Evolutionary conservation across 2,888 invertebrate species (phyloP), one percentile per base, ranked within the genome.

Genomic region (Ectemnius continuus): DNA sequence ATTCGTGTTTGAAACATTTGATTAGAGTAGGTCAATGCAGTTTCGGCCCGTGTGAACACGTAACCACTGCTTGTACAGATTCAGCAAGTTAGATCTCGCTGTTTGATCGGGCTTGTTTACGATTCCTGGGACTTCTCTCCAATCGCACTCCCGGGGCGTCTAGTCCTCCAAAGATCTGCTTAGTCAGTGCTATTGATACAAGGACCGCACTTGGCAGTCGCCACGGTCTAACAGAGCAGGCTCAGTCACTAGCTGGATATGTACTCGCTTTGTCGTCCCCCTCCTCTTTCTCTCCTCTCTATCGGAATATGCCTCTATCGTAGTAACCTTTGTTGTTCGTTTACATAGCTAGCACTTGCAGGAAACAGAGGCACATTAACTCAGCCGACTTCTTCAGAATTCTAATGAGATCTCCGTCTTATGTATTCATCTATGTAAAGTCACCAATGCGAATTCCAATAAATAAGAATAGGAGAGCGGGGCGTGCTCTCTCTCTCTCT

Each of bases 91-190:
- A 76, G 76, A 72, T 78, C 72, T 61, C 67, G 78, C 79, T 71
- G 67, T 71, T 76, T 72, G 36, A 79, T 78, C 75, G 73, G 75
- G 74, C 72, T 80, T 76, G 77, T 79, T 82, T 81, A 80, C 75
- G 82, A 83, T 74, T 73, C 72, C 14, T 67, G 76, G 84, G 78
- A 78, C 79, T 77, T 75, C 67, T 64, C 63, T 73, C 71, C 75
- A 77, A 76, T 76, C 76, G 61, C 76, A 61, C 70, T 64, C 63
- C 76, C 36, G 60, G 60, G 66, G 66, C 59, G 72, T 59, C 58
- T 72, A 68, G 80, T 81, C 76, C 80, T 16, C 16, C 82, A 79
- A 79, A 81, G 74, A 76, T 72, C 59, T 20, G 62, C 48, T 58
- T 14, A 28, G 60, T 60, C 60, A 28, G 60, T n/a, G 28, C 28